Base-by-base conservation (phyloP, 2,113 vertebrate species). In the Mormyrus iriodes region DNA sequence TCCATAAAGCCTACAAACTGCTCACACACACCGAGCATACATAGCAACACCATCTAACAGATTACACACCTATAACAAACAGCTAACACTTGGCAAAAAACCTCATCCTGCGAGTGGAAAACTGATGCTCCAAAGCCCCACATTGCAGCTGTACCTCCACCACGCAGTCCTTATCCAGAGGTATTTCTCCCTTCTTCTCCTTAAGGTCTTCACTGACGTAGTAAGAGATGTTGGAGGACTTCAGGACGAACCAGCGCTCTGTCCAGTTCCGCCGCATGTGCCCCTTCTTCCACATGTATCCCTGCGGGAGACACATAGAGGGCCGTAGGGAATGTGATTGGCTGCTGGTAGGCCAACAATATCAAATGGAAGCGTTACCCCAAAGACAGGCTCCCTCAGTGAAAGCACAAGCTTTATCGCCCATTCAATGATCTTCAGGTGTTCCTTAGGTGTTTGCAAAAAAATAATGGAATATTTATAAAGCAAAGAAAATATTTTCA, bases 211-310 rank as follows among this genome's bases (percentile, higher is more conserved):
- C 96, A 21, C 93, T 91, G 89, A 94, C 91, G 49, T 94, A 97
- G 88, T 97, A 97, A 5, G 91, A 87, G 87, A 97, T 91, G 89
- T 88, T 91, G 65, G 91, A 89, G 5, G 95, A 93, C 93, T 95
- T 95, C 84, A 97, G 91, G 79, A 97, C 94, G n/a, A 97, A 97
- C 96, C 96, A 97, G 42, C 96, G 96, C 92, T 96, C 96, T 0
- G 94, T 96, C 96, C 96, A 97, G 91, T 96, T 97, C 89, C 95
- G 92, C 1, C 96, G 94, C 51, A 96, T 90, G 8, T 96, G 95
- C 0, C 96, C 96, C 88, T 96, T 97, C 89, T 97, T 97, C 94
- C 95, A 94, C 95, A 97, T 95, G 90, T 96, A 96, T 82, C 96
- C 96, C 96, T 97, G 90, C 0, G 6, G 65, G 48, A 17, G 42